These are phyloP conservation scores for Andrena cerasifolii DNA, from an alignment of 1,140 invertebrate genomes.

Conservation along the genomic window DNA sequence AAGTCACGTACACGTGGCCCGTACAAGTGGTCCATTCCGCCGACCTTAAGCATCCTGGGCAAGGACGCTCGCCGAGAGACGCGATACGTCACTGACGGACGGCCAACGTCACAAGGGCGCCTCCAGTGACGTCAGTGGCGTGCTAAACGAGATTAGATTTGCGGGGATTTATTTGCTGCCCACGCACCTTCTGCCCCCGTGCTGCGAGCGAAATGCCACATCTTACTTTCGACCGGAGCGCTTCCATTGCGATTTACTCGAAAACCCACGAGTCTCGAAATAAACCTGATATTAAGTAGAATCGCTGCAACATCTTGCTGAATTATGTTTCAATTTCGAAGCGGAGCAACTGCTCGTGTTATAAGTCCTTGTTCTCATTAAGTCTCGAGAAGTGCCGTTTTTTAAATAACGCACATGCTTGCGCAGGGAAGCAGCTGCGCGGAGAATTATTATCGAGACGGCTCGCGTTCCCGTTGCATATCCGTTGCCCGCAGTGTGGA, in stretches of 20 bases:
- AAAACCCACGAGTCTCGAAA: no score
- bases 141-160: slow-evolving; percentile 64
- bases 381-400: background rate
- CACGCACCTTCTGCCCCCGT: slow-evolving; percentile 45
- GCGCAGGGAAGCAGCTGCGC: background rate
- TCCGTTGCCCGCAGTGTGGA: background rate
- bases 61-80: slow-evolving; percentile 48
- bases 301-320: no score
- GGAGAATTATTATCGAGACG: slow-evolving; percentile 1
- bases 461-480: background rate
- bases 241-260: background rate
- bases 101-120: slow-evolving; percentile 58
- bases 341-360: no score
- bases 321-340: no score
- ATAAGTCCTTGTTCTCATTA: background rate
- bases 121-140: slow-evolving; percentile 64
- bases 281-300: no score
- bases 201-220: slow-evolving; percentile 16
- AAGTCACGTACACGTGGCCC: slow-evolving; percentile 20
- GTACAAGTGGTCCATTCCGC: slow-evolving; percentile 45
- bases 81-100: slow-evolving; percentile 53
- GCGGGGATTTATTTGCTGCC: slow-evolving; percentile 56
- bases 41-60: slow-evolving; percentile 62
- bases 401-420: background rate
- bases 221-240: background rate